Conservation (phyloP, 2,113 vertebrate species). For the Anarhynchus alexandrinus region DNA sequence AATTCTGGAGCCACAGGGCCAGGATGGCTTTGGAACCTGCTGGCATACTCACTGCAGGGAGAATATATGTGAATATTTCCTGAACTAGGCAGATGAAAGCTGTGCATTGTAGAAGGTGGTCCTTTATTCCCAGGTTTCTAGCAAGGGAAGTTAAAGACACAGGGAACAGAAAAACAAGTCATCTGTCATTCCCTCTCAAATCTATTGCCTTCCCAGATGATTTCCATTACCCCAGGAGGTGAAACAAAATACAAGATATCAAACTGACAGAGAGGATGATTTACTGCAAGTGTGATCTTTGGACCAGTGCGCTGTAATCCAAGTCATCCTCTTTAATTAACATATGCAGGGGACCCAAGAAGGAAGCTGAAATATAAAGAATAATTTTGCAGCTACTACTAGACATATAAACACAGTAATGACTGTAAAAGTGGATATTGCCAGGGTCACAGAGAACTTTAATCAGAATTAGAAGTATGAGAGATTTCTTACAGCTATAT, state of each 20-base stretch:
- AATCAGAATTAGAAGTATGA: background rate
- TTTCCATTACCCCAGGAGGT: background rate
- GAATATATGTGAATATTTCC: background rate
- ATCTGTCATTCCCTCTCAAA: background rate
- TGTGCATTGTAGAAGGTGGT: background rate
- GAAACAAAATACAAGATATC: slow-evolving; percentile 32
- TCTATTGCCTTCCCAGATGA: background rate
- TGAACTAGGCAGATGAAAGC: background rate
- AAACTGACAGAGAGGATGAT: slow-evolving; percentile 32
- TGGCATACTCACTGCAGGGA: background rate
- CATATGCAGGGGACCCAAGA: background rate
- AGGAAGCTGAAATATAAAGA: background rate
- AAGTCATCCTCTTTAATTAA: background rate
- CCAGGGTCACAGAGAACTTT: background rate
- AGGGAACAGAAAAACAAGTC: background rate
- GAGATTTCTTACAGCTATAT: background rate
- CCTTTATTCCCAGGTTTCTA: background rate
- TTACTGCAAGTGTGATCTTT: background rate
- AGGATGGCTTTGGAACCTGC: background rate
- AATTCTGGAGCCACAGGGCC: background rate
- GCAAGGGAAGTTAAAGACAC: background rate
- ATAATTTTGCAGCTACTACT: background rate
- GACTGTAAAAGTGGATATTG: background rate
- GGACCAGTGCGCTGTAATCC: background rate
- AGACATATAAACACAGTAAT: background rate